Base-by-base conservation (phyloP, 2,113 vertebrate species). In the Anas platyrhynchos region DNA sequence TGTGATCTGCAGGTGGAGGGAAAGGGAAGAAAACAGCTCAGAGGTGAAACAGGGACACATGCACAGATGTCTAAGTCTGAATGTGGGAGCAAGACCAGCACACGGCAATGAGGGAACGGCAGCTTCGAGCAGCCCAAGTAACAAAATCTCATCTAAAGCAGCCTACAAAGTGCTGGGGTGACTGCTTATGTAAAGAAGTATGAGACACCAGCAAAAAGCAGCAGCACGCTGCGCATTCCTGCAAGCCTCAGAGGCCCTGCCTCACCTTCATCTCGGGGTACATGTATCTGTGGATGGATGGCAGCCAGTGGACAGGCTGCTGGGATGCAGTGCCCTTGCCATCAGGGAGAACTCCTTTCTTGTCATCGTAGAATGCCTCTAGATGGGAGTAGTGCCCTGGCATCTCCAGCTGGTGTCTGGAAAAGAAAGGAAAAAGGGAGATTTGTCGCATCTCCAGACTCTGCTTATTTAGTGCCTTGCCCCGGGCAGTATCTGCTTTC, bases 241-340 rank as follows among this genome's bases (percentile, higher is more conserved):
- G 46, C 84, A 82, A 86, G 83, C n/a, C 55, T 89, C 75, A 16
- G 23, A 78, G 65, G 59, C 12, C 62, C 41, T 55, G 73, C 91
- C 97, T 96, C 68, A 99, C 99, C 99, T 99, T 99, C 99, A 99
- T 99, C 96, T 99, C 99, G 1, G 99, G 99, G 69, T 99, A 99
- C 99, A 99, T 99, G 88, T 99, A 99, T 96, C 98, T 99, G 98
- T 99, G 99, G 97, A 99, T 98, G 59, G 98, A 97, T 2, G 99
- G 98, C 66, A 98, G 97, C 98, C 98, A 99, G 94, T 98, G 98
- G 84, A 94, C 96, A 54, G 98, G 98, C 88, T 98, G 98, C 32
- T 99, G 98, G 94, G 98, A 98, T 86, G 93, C 94, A 69, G 98
- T 98, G 46, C 98, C 98, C 0, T 98, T 99, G 43, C 98, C 98